Evolutionary conservation across 2,113 vertebrate genomes (phyloP).

Genomic region (Protomyctophum bolini): DNA sequence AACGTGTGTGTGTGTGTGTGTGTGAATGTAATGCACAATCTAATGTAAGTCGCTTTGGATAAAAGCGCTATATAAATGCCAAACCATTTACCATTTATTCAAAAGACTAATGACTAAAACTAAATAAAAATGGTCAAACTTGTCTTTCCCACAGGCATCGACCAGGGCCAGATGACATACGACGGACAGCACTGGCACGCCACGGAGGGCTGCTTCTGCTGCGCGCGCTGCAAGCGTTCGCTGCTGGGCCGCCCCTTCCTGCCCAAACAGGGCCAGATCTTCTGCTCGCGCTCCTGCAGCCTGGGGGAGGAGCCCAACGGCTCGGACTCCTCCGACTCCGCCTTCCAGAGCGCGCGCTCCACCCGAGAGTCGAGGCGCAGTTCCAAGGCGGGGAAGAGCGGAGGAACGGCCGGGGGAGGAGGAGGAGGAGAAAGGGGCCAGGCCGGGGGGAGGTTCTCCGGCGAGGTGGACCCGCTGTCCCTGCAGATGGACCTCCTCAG

Average conservation of each 20-base stretch:
- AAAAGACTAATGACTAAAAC: no score
- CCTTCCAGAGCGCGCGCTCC: slow-evolving; percentile 94
- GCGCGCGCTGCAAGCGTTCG: slow-evolving; percentile 94
- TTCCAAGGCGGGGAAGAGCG: slow-evolving; percentile 89
- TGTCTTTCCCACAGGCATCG: slow-evolving; percentile 83
- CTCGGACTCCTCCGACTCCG: slow-evolving; percentile 94
- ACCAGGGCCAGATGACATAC: slow-evolving; percentile 99
- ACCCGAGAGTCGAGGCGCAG: slow-evolving; percentile 93
- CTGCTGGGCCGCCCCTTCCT: slow-evolving; percentile 95
- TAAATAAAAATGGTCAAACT: neutral
- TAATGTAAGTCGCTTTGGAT: no score
- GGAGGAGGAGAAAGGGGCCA: slow-evolving; percentile 64
- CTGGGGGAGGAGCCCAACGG: slow-evolving; percentile 90
- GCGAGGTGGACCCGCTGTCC: slow-evolving; percentile 94
- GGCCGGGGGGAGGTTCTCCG: slow-evolving; percentile 82
- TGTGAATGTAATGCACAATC: no score
- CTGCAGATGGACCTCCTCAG: slow-evolving; percentile 98
- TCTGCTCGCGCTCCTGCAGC: slow-evolving; percentile 96
- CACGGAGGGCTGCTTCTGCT: slow-evolving; percentile 95
- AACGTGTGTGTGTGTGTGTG: no score
- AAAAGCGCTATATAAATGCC: no score
- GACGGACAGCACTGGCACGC: slow-evolving; percentile 98
- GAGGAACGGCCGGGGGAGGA: slow-evolving; percentile 72
- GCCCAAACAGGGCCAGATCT: slow-evolving; percentile 98
- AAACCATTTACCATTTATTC: no score